phyloP scores from a whole-genome alignment of 2,888 invertebrate species.

The Euphydryas editha region DNA sequence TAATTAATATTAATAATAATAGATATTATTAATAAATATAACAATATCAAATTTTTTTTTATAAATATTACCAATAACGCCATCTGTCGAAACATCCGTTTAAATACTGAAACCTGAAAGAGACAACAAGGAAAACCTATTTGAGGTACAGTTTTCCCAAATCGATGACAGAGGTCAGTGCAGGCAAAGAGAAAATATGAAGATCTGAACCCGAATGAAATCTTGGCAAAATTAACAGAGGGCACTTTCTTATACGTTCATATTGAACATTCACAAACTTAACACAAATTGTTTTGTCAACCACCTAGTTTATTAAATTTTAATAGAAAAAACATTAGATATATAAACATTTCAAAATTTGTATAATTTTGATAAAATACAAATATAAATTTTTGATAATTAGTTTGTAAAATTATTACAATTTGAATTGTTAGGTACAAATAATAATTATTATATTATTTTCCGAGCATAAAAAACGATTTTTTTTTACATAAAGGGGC shows the following conservation, averaged over 20 bases:
- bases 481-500: not conserved
- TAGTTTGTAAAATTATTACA: too few species aligned
- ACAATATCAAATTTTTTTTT: not conserved
- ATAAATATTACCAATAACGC: not conserved
- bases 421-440: too few species aligned
- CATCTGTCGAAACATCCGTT: not conserved
- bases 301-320: too few species aligned
- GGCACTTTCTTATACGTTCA: not conserved
- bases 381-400: too few species aligned
- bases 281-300: too few species aligned
- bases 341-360: too few species aligned
- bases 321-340: too few species aligned
- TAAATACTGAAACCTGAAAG: not conserved
- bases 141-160: not conserved
- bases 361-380: not conserved
- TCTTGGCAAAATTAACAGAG: not conserved
- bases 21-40: too few species aligned
- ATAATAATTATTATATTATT: not conserved
- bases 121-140: not conserved
- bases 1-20: too few species aligned
- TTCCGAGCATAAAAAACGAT: not conserved
- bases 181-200: not conserved
- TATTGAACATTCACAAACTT: not conserved
- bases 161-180: not conserved
- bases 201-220: not conserved